Evolutionary conservation across 2,797 vertebrate genomes (phyloP), one percentile per base, ranked within the genome.

Genomic region (Hyperoplus immaculatus): DNA sequence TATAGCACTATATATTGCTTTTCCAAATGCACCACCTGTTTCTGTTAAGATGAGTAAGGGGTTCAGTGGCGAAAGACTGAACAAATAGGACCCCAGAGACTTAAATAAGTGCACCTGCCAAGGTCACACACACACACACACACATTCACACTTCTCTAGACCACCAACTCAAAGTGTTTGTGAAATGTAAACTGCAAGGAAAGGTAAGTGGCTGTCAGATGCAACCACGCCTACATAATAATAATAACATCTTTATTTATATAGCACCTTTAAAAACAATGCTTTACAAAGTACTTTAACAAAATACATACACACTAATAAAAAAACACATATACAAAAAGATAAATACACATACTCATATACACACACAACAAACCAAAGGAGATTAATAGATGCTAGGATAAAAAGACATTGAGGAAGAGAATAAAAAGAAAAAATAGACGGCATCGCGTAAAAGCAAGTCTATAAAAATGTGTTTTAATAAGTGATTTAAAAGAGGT

Each of bases 21-120:
- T 72, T 73, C 53, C 57, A 69, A 65, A 77, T 60, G 63, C 49
- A 43, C 64, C 87, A 86, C 75, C 80, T 77, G 75, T 81, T 81
- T 59, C 69, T 63, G 29, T 71, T 59, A 47, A 75, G 49, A 75
- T 36, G 10, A 29, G 69, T 62, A 15, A 53, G 38, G 54, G 50
- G 56, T 54, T 42, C 59, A 6, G 18, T 64, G 56, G 18, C 57
- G 38, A 60, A 67, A 69, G 55, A 12, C 72, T 38, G 53, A 82
- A 82, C 80, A 75, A 82, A 82, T 41, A 75, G 13, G 46, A 38
- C 69, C 55, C 8, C 0, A 42, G 74, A 57, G 57, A 55, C 63
- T 60, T 59, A 55, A 83, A 72, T 68, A 42, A 74, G 39, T 41
- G 55, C 82, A 87, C 69, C 69, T 87, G 78, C 57, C 49, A 61